A percentile compares a stretch with the other conserved stretches of the same genome.
These are phyloP conservation scores for Dendronephthya gigantea DNA, from an alignment of 64 coral and sea anemone species.

Conservation along the genomic window DNA sequence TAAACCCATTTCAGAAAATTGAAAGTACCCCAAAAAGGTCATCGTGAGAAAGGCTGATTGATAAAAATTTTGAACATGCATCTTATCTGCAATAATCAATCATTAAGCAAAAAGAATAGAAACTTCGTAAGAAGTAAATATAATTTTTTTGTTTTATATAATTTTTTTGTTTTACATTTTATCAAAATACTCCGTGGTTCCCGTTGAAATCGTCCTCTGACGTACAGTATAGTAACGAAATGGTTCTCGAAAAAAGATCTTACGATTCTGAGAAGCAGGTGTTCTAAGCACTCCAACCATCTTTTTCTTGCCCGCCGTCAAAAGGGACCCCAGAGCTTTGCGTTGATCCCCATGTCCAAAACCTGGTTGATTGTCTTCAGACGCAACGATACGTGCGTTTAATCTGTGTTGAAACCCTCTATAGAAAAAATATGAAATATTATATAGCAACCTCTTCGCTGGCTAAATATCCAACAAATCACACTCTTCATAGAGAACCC, in stretches of 20 bases:
- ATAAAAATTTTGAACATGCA: no score
- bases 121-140: not conserved
- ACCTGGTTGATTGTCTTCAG: not conserved
- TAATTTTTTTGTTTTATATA: not conserved
- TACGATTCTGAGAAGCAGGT: conserved; percentile 48
- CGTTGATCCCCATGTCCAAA: conserved; percentile 21
- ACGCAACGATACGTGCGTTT: not conserved
- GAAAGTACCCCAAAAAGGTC: no score
- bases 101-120: no score
- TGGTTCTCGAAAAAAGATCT: not conserved
- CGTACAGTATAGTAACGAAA: no score
- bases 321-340: conserved; percentile 54
- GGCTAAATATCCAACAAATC: not conserved
- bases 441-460: not conserved
- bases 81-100: no score
- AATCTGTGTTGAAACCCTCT: conserved; percentile 10
- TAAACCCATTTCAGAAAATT: no score
- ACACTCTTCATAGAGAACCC: no score
- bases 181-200: no score
- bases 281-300: conserved; percentile 55
- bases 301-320: conserved; percentile 60
- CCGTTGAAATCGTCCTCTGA: no score
- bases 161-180: not conserved
- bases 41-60: no score
- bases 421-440: not conserved